Conservation (phyloP, 2,797 vertebrate species). For the Rallus crepitans region DNA sequence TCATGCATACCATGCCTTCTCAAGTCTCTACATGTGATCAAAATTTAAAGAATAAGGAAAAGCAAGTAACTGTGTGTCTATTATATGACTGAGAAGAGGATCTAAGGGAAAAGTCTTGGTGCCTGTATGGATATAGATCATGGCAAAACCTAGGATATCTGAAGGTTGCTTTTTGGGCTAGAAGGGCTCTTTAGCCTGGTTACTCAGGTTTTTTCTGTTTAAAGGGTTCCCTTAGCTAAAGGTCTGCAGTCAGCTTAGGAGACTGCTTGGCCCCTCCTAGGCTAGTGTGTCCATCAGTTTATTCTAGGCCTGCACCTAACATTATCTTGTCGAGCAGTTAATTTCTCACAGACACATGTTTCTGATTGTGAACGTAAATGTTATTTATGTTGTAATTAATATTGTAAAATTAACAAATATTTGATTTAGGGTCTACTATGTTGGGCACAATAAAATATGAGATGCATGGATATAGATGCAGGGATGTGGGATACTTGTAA, state of each 20-base stretch:
- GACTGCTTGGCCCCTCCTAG: background rate
- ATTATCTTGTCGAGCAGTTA: background rate
- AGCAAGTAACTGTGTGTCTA: background rate
- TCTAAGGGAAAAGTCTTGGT: background rate
- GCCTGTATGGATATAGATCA: background rate
- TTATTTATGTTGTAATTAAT: background rate
- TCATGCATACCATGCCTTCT: background rate
- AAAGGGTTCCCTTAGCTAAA: background rate
- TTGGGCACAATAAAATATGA: background rate
- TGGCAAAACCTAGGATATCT: background rate
- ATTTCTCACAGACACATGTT: background rate
- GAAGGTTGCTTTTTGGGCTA: background rate
- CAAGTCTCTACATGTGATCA: background rate
- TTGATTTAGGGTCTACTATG: background rate
- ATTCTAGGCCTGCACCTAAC: background rate
- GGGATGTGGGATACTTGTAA: background rate
- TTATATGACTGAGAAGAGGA: background rate
- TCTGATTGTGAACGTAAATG: background rate
- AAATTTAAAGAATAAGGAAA: background rate
- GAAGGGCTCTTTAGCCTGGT: background rate
- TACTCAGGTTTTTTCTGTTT: background rate
- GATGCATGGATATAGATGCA: background rate
- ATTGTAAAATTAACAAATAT: background rate
- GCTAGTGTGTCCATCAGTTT: background rate
- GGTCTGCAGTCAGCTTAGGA: background rate